phyloP scores from a whole-genome alignment of 2,113 vertebrate species.

The Edolisoma coerulescens region DNA sequence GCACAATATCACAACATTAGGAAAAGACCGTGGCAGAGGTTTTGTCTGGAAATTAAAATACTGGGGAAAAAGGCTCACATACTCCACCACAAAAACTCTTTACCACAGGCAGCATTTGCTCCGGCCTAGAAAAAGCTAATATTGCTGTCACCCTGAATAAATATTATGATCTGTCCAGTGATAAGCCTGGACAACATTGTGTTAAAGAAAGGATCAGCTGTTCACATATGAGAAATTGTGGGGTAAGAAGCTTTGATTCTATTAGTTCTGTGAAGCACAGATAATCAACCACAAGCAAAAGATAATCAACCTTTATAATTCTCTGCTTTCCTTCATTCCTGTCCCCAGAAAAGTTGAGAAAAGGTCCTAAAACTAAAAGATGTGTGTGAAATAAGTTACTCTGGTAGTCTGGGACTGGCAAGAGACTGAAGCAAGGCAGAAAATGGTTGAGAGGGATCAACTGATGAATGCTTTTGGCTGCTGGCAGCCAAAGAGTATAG shows the following conservation, averaged over 20 bases:
- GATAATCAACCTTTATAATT: background rate
- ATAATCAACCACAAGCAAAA: background rate
- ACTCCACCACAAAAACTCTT: background rate
- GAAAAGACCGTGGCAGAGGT: background rate
- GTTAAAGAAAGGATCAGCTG: background rate
- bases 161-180: background rate
- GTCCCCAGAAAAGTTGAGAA: background rate
- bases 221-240: background rate
- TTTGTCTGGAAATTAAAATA: conserved; percentile 14
- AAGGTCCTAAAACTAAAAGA: background rate
- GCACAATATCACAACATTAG: background rate
- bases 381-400: background rate
- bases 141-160: background rate
- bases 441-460: background rate
- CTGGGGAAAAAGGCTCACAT: background rate
- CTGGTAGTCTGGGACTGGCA: background rate
- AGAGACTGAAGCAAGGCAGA: background rate
- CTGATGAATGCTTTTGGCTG: background rate
- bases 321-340: background rate
- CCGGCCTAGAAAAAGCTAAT: background rate
- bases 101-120: background rate
- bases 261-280: background rate
- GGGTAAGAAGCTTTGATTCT: background rate
- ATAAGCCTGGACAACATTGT: background rate
- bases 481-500: background rate